These are phyloP conservation scores for Mungos mungo DNA, from an alignment of 2,113 vertebrate genomes.

Conservation along the genomic window DNA sequence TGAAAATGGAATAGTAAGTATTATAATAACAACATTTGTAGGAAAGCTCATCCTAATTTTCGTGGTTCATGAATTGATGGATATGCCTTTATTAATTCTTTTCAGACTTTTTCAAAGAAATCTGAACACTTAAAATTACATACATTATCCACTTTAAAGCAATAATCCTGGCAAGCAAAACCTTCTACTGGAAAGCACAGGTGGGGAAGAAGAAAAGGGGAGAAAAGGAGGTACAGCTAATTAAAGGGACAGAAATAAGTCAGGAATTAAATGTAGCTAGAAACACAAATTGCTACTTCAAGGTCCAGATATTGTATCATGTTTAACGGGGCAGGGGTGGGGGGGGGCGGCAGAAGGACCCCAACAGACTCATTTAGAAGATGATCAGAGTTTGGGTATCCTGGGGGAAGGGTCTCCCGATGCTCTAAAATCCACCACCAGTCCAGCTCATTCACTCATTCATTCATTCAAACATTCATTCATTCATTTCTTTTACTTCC, in stretches of 20 bases:
- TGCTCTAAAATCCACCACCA: not conserved
- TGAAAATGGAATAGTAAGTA: not conserved
- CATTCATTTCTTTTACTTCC: not conserved
- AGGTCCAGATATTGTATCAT: not conserved
- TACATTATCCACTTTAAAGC: not conserved
- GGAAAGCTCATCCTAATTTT: not conserved
- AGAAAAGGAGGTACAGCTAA: not conserved
- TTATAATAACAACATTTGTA: not conserved
- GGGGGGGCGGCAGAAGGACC: not conserved
- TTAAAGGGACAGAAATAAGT: not conserved
- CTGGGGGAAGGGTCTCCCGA: fast-evolving
- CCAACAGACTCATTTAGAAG: not conserved
- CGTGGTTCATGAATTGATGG: not conserved
- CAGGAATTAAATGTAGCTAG: not conserved
- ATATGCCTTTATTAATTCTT: not conserved
- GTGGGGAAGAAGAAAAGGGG: not conserved
- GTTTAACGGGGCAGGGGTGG: not conserved
- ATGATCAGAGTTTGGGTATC: not conserved
- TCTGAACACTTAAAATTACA: not conserved
- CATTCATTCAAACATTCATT: not conserved
- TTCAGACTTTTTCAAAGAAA: not conserved
- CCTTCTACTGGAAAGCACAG: not conserved
- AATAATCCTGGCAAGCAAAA: not conserved
- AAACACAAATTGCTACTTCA: constrained; percentile 8
- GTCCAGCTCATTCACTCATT: not conserved